These are phyloP conservation scores for Daboia siamensis DNA, from an alignment of 2,113 vertebrate genomes.

Conservation along the genomic window DNA sequence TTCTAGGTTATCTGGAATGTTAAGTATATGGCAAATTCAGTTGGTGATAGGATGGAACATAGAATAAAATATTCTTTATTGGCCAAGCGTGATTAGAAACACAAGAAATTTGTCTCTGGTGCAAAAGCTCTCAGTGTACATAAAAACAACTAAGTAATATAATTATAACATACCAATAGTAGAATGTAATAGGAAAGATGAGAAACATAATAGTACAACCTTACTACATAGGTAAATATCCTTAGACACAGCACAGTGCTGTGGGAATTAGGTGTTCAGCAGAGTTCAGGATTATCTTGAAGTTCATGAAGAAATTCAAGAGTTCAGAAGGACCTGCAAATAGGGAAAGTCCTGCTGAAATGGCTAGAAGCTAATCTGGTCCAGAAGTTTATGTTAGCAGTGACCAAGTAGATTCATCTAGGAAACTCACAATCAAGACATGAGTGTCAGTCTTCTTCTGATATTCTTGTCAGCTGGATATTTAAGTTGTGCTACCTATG, in stretches of 20 bases:
- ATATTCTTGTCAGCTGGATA: not conserved
- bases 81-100: not conserved
- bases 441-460: not conserved
- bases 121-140: not conserved
- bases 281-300: not conserved
- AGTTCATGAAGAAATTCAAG: not conserved
- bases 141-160: not conserved
- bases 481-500: not conserved
- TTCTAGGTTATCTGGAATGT: not conserved
- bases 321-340: not conserved
- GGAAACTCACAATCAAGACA: not conserved
- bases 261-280: not conserved
- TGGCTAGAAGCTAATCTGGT: not conserved
- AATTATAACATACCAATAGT: not conserved
- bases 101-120: not conserved
- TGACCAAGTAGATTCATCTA: not conserved
- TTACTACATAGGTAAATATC: not conserved
- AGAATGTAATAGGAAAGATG: not conserved
- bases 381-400: not conserved
- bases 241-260: not conserved
- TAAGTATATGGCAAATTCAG: not conserved
- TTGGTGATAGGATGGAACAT: not conserved
- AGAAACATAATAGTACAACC: not conserved
- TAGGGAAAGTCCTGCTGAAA: not conserved
- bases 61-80: not conserved